Conservation (phyloP, 2,888 invertebrate species). For the Lobophora halterata region DNA sequence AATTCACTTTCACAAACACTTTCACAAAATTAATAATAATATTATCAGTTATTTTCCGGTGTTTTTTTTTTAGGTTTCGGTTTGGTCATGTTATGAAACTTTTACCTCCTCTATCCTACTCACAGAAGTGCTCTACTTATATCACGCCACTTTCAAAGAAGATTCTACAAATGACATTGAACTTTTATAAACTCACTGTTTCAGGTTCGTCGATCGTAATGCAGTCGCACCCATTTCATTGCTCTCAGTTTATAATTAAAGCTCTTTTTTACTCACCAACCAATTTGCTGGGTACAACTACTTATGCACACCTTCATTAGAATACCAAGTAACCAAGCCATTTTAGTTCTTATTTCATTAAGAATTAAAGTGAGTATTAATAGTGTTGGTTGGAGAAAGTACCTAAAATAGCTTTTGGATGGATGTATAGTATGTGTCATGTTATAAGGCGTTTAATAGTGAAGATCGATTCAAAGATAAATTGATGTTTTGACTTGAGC, state of each 20-base stretch:
- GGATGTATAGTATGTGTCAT: slow-evolving; percentile 23
- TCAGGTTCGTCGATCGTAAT: slow-evolving; percentile 41
- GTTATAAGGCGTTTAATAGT: slow-evolving; percentile 28
- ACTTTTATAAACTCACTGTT: slow-evolving; percentile 12
- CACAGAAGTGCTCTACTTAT: too few species aligned
- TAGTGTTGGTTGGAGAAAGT: slow-evolving; percentile 21
- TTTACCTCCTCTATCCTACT: too few species aligned
- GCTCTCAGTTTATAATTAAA: slow-evolving; percentile 37
- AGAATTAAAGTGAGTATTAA: slow-evolving; percentile 5
- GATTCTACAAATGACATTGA: too few species aligned
- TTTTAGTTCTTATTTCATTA: slow-evolving; percentile 7
- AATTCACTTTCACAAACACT: too few species aligned
- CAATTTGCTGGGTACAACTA: slow-evolving; percentile 26
- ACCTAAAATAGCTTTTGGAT: slow-evolving; percentile 9
- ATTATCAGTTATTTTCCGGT: too few species aligned
- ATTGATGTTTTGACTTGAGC: slow-evolving; percentile 8
- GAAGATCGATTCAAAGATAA: slow-evolving; percentile 27
- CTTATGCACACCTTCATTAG: slow-evolving; percentile 9
- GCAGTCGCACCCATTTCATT: slow-evolving; percentile 38
- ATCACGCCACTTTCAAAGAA: too few species aligned
- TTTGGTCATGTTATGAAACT: too few species aligned
- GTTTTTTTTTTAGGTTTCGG: too few species aligned
- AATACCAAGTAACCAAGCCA: slow-evolving; percentile 5
- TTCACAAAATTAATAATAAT: too few species aligned
- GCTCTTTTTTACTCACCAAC: slow-evolving; percentile 34